Evolutionary conservation across 2,888 invertebrate genomes (phyloP), one percentile per base, ranked within the genome.

Genomic region (Lymantria dispar): DNA sequence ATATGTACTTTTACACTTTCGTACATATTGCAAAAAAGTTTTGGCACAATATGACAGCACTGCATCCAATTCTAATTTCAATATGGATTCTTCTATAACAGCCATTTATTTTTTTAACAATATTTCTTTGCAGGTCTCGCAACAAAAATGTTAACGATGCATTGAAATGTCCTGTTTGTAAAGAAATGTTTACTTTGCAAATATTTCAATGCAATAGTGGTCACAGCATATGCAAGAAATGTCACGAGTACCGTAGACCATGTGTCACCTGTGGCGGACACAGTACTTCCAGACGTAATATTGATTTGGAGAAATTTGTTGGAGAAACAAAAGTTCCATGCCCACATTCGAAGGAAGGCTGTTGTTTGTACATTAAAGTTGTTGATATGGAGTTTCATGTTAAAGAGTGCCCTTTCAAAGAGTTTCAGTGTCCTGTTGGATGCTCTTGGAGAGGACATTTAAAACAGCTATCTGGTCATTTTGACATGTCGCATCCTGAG

Each of bases 121-220:
- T 33, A 10, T 33, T 33, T 7, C 3, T 33, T 29, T 15, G 7
- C 54, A 58, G 55, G 29, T 12, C n/a, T 11, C 67, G 62, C 22
- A 54, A 49, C 40, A 40, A 46, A 3, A 56, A 55, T 3, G 65
- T 30, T 11, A 13, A 38, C 14, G 14, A 40, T 1, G 63, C 62
- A 7, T 42, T 73, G 0, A 71, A 68, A 36, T 86, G 85, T 40
- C 70, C 63, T 0, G 80, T 83, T 0, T 87, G 87, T 52, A 60
- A 67, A 5, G 48, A 61, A 0, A 54, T 52, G 14, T 78, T 68
- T 22, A 72, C 70, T 0, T 9, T 60, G 29, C 62, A 58, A 12
- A 83, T 87, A 46, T 87, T 61, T 60, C 76, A 82, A 44, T 88
- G 87, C 51, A 13, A 37, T 1, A 60, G 42, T 0, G 83, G 82